Percentiles rank a stretch among this genome's conserved stretches.
These are phyloP conservation scores for Bimastos eiseni DNA, from an alignment of 2,888 invertebrate species.

Conservation along the genomic window DNA sequence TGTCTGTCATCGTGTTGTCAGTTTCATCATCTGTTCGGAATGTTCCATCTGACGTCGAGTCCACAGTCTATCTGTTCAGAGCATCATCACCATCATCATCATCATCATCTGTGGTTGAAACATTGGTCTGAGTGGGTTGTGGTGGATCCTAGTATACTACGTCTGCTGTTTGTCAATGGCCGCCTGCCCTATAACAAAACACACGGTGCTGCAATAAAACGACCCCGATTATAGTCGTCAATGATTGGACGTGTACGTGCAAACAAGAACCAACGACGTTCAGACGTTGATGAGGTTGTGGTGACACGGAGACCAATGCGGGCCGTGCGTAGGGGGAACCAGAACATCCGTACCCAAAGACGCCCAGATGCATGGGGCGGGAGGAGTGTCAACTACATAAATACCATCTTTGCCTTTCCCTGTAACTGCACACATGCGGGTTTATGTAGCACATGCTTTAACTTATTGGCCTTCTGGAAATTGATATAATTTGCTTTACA, in stretches of 20 bases:
- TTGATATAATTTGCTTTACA: not conserved
- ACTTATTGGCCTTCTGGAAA: not conserved
- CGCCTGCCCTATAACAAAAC: not conserved
- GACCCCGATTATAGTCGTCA: not conserved
- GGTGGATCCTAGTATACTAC: not conserved
- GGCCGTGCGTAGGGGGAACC: not conserved
- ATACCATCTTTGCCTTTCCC: not conserved
- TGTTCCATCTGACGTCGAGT: not conserved
- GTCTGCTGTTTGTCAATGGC: not conserved
- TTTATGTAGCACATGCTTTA: too few relatives aligned
- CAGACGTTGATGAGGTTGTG: not conserved
- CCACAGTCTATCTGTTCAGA: not conserved
- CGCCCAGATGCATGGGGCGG: not conserved
- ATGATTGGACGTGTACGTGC: not conserved
- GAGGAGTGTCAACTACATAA: not conserved
- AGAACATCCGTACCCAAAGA: not conserved
- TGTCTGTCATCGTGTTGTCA: not conserved
- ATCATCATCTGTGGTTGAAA: not conserved
- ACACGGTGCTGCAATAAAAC: not conserved
- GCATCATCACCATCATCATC: not conserved
- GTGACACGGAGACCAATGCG: not conserved
- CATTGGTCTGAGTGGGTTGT: not conserved
- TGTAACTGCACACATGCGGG: not conserved
- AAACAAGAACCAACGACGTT: not conserved
- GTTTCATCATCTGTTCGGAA: constrained; percentile 6